Base-by-base conservation (phyloP, 2,113 vertebrate genomes). In the Lamprotornis superbus region DNA sequence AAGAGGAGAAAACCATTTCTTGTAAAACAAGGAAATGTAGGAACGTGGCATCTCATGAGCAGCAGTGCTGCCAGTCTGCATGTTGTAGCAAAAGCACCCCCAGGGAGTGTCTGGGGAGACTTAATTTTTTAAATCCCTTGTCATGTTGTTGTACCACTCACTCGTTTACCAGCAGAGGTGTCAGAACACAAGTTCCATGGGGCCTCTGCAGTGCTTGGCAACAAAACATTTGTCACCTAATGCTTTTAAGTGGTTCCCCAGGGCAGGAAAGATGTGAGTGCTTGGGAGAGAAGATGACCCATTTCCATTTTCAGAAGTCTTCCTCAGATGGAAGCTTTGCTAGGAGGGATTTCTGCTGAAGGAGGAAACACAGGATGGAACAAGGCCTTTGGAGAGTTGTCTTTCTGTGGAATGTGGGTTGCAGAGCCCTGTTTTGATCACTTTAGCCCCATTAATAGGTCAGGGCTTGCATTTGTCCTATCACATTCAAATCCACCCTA, bases 51-150 rank as follows among this genome's bases (percentile, higher is more conserved):
- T 52, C 76, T 93, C 35, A 0, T 0, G 1, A 78, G 59, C 80
- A 79, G 79, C 61, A 35, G 63, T 0, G 1, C 90, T 89, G 87
- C 79, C 76, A 74, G 91, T 24, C 63, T 84, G 53, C 7, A 0
- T 78, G 52, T 82, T 64, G 33, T 63, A 83, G 83, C 52, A 75
- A 37, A 77, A 91, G 31, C 31, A 84, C 49, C 93, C 64, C 15
- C 73, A 61, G 92, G 88, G 88, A 90, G 16, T 23, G 40, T 82
- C 88, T 89, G 42, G 64, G 68, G 87, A 87, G 53, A 74, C n/a
- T 92, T 94, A 76, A 89, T 78, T 95, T 83, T 96, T 94, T 93
- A 73, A 95, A 93, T 96, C 76, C 60, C 60, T 83, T 95, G 86
- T 89, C 46, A 59, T 84, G 67, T 84, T 76, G 15, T 87, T 77